Conservation (phyloP, 1,140 invertebrate genomes). For the Saxidomus purpurata region DNA sequence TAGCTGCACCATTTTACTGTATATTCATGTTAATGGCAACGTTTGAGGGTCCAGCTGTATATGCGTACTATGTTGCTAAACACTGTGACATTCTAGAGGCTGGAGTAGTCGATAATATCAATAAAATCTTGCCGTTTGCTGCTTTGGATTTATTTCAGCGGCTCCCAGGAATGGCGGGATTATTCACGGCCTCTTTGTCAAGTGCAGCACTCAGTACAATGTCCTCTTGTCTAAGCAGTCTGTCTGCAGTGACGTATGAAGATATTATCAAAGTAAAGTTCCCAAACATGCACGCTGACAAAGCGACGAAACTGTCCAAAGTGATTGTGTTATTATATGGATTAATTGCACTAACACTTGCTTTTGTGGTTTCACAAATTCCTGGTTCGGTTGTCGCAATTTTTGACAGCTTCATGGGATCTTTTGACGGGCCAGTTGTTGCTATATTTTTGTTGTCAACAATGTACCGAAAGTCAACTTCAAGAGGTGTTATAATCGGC, state of each 20-base stretch:
- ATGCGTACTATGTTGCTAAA: slow-evolving; percentile 25
- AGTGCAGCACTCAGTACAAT: slow-evolving; percentile 54
- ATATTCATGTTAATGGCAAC: background rate
- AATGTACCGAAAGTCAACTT: background rate
- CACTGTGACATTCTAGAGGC: slow-evolving; percentile 32
- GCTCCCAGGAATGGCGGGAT: slow-evolving; percentile 19
- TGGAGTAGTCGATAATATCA: slow-evolving; percentile 26
- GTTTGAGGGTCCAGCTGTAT: slow-evolving; percentile 19
- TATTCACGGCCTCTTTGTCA: slow-evolving; percentile 51
- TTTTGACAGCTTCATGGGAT: background rate
- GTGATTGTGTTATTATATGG: slow-evolving; percentile 36
- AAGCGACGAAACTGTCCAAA: background rate
- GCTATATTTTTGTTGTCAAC: slow-evolving; percentile 29
- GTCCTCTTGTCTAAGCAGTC: slow-evolving; percentile 51
- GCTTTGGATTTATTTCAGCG: slow-evolving; percentile 37
- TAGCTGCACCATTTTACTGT: background rate
- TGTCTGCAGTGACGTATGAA: slow-evolving; percentile 43
- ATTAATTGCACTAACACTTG: background rate
- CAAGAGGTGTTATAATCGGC: slow-evolving; percentile 25
- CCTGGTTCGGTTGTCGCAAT: slow-evolving; percentile 12
- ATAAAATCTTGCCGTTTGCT: slow-evolving; percentile 51
- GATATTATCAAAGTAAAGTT: slow-evolving; percentile 32
- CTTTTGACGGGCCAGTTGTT: slow-evolving; percentile 24
- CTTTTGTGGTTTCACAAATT: background rate
- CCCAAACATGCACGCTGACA: background rate